phyloP scores from a whole-genome alignment of 2,888 invertebrate species.

The Hermaeophaga mercurialis region DNA sequence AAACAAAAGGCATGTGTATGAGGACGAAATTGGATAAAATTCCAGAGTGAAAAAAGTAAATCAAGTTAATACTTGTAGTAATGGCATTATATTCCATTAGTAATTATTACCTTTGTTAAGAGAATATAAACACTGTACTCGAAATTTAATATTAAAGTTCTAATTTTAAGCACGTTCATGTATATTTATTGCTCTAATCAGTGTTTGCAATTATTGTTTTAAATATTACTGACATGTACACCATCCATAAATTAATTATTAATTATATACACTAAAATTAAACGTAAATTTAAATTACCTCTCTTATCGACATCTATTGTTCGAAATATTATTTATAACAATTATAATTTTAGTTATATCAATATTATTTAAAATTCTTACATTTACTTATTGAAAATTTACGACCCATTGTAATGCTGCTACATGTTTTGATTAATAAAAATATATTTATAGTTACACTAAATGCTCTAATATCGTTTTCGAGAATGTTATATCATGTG shows the following conservation, averaged over 20 bases:
- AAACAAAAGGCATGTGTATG: too few species aligned
- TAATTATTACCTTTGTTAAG: too few species aligned
- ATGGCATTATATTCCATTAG: too few species aligned
- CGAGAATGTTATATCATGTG: too few species aligned
- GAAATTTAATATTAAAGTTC: slow-evolving; percentile 3
- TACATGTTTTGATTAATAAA: slow-evolving; percentile 12
- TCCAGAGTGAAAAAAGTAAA: too few species aligned
- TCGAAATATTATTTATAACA: slow-evolving; percentile 13
- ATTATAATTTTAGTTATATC: slow-evolving; percentile 12
- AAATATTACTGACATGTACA: slow-evolving; percentile 13
- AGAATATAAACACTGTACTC: too few species aligned
- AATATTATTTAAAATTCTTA: slow-evolving; percentile 14
- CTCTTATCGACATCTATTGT: slow-evolving; percentile 17
- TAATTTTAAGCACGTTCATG: slow-evolving; percentile 14
- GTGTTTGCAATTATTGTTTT: slow-evolving; percentile 17
- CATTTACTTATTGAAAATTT: slow-evolving; percentile 16
- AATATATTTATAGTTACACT: slow-evolving; percentile 20
- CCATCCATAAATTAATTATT: slow-evolving; percentile 16
- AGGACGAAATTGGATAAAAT: too few species aligned
- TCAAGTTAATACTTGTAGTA: too few species aligned
- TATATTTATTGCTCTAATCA: slow-evolving; percentile 13
- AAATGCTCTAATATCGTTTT: slow-evolving; percentile 13
- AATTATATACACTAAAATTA: slow-evolving; percentile 17
- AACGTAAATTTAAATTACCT: slow-evolving; percentile 13
- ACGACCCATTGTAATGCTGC: slow-evolving; percentile 19